Conservation (phyloP, 2,888 invertebrate species). For the Microdon myrmicae region DNA sequence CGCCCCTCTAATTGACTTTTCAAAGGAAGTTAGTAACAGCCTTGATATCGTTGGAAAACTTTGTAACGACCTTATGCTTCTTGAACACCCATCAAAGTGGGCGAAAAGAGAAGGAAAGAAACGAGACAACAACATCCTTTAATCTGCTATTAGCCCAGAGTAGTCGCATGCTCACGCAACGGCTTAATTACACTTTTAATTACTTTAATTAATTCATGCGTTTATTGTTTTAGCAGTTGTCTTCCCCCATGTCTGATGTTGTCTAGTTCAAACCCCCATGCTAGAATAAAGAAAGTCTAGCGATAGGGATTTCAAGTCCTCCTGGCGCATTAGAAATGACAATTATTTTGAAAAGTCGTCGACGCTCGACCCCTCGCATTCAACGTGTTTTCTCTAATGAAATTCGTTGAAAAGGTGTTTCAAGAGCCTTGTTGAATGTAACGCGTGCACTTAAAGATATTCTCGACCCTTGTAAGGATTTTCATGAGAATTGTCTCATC, state of each 20-base stretch:
- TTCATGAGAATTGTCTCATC: too few species aligned
- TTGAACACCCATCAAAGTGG: too few species aligned
- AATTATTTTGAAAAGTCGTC: conserved; percentile 22
- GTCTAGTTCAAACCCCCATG: conserved; percentile 16
- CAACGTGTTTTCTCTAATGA: conserved; percentile 33
- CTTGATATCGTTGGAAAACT: too few species aligned
- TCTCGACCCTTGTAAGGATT: too few species aligned
- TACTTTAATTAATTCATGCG: conserved; percentile 65
- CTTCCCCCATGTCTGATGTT: conserved; percentile 1
- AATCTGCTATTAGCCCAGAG: conserved; percentile 45
- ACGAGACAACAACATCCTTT: conserved; percentile 37
- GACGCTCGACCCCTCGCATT: conserved; percentile 12
- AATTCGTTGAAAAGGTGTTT: conserved; percentile 10
- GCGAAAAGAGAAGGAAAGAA: too few species aligned
- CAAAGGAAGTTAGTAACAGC: too few species aligned
- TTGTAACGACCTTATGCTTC: too few species aligned
- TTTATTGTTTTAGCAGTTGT: conserved; percentile 7
- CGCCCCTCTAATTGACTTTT: too few species aligned
- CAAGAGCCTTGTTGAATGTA: conserved; percentile 21
- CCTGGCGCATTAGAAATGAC: conserved; percentile 24
- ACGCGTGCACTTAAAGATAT: too few species aligned
- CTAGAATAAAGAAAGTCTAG: too few species aligned
- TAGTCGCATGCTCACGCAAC: conserved; percentile 57
- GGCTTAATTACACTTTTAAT: conserved; percentile 66
- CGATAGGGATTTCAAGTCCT: too few species aligned